Base-by-base conservation (phyloP, 2,888 invertebrate genomes). In the Drosophila multiciliata region DNA sequence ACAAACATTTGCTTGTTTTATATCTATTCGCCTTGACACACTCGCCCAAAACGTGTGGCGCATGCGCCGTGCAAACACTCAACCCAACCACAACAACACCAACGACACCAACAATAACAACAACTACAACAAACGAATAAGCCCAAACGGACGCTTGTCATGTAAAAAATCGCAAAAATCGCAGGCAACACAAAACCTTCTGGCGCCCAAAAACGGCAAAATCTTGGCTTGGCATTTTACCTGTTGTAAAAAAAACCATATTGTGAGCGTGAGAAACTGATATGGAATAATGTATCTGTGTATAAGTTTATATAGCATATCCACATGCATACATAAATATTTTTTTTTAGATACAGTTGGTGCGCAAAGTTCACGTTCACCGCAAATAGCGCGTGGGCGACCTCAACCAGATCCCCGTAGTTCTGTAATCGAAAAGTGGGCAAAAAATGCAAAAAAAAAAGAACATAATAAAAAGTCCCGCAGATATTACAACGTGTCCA, bases 11-110 rank as follows among this genome's bases (percentile, higher is more conserved):
- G 26, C 12, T 54, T 38, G 26, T 55, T 55, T 23, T 38, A 17
- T 32, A 40, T 57, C 1, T 20, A 57, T 20, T 32, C 63, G 69
- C 85, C 85, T 89, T 86, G 85, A 86, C 85, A 89, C 83, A 86
- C 85, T 86, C 85, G 88, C 90, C 85, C 86, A 73, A 89, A 89
- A 88, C 90, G 81, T 88, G 88, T 87, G 77, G 73, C 88, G 88
- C 89, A 87, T 87, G 87, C 82, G 85, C 81, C 62, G 73, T 79
- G 80, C 80, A 67, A 80, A 77, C 72, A 80, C 33, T 64, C 36
- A 45, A 75, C 80, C 69, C 66, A 79, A 66, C 58, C 23, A 32
- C 50, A 53, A 12, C 48, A 63, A 36, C 55, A 66, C 35, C 64
- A 55, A 52, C 58, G 73, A 42, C 67, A 80, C 52, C 63, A 53